phyloP scores from a whole-genome alignment of 2,888 invertebrate species.

The Cremastinae sp. region DNA sequence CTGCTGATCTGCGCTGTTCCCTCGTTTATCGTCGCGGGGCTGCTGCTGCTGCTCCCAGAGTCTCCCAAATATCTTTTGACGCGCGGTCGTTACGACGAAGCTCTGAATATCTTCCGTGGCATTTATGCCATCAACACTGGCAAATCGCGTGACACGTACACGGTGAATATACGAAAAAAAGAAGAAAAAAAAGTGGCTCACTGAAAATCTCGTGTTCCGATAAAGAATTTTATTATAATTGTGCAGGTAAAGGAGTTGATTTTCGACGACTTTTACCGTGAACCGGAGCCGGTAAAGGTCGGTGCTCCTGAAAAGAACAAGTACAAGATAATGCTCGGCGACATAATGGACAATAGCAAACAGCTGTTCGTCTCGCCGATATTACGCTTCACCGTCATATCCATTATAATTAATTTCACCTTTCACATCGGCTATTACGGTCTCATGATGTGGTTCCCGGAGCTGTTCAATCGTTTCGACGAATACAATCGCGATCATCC shows the following conservation, averaged over 20 bases:
- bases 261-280: constrained; percentile 74
- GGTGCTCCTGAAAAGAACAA: constrained; percentile 81
- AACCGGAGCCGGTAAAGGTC: constrained; percentile 69
- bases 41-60: constrained; percentile 92
- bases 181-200: too few relatives aligned
- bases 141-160: constrained; percentile 87
- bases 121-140: constrained; percentile 93
- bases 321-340: constrained; percentile 87
- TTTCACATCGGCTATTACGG: constrained; percentile 98
- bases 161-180: constrained; percentile 81
- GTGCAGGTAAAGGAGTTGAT: constrained; percentile 79
- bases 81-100: constrained; percentile 89
- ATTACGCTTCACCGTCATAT: constrained; percentile 90
- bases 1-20: constrained; percentile 93
- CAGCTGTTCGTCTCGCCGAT: constrained; percentile 91
- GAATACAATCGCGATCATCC: constrained; percentile 88
- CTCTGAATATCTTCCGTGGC: constrained; percentile 89
- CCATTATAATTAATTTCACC: constrained; percentile 94
- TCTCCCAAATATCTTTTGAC: constrained; percentile 94
- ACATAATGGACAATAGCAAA: constrained; percentile 91
- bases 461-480: constrained; percentile 94
- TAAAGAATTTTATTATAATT: too few relatives aligned
- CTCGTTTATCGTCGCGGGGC: constrained; percentile 91
- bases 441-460: constrained; percentile 98
- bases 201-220: too few relatives aligned